Evolutionary conservation across 2,797 vertebrate genomes (phyloP).

Genomic region (Sebastiscus tertius): DNA sequence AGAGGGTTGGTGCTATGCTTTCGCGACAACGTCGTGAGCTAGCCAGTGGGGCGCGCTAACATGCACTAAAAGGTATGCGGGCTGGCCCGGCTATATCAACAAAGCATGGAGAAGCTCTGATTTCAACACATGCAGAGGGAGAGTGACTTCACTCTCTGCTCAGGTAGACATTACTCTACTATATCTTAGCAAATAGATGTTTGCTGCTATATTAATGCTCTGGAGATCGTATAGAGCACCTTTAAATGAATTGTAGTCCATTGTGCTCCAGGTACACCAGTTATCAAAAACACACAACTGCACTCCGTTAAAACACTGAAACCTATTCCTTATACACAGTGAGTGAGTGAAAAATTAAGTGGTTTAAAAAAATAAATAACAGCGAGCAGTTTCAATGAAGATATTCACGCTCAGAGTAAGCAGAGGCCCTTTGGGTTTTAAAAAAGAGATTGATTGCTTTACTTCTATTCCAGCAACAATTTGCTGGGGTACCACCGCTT

Average conservation of each 20-base stretch:
- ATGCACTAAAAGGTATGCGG: too few relatives aligned
- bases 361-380: background rate
- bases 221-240: too few relatives aligned
- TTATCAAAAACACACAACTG: background rate
- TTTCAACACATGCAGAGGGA: too few relatives aligned
- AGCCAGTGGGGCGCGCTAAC: too few relatives aligned
- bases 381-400: background rate
- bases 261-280: background rate
- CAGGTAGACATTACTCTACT: too few relatives aligned
- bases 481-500: background rate
- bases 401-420: background rate
- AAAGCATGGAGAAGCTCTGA: too few relatives aligned
- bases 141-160: too few relatives aligned
- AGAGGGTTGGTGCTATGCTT: too few relatives aligned
- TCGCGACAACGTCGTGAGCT: too few relatives aligned
- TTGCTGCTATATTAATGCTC: too few relatives aligned
- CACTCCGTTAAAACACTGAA: background rate
- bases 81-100: too few relatives aligned
- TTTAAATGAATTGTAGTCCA: background rate
- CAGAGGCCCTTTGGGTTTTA: background rate
- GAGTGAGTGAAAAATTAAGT: background rate
- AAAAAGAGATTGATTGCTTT: background rate
- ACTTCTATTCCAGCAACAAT: constrained; percentile 9
- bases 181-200: too few relatives aligned
- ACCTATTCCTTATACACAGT: background rate